These are phyloP conservation scores for Panulirus ornatus DNA, from an alignment of 1,140 invertebrate genomes.

Conservation along the genomic window DNA sequence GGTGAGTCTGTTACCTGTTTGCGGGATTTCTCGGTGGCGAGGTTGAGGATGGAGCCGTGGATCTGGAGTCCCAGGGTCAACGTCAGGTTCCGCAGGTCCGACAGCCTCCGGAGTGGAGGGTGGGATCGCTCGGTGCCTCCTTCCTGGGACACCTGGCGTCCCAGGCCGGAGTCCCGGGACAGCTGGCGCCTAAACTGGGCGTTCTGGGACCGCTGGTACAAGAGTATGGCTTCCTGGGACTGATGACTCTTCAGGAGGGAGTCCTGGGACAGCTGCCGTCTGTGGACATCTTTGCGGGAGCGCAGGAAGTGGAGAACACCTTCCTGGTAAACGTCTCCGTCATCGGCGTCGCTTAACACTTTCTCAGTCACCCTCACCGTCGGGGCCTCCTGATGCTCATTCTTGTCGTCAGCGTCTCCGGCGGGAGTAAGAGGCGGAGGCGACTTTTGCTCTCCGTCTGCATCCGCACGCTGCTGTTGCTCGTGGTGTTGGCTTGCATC, in stretches of 20 bases:
- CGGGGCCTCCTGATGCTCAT: neutral
- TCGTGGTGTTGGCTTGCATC: neutral
- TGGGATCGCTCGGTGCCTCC: neutral
- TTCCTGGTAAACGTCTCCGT: neutral
- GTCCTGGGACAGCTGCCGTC: neutral
- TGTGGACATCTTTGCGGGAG: neutral
- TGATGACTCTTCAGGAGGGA: neutral
- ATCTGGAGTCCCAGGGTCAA: conserved; percentile 52
- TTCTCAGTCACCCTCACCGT: neutral
- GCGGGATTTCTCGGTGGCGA: conserved; percentile 38
- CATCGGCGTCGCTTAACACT: neutral
- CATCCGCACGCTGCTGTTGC: too few species aligned
- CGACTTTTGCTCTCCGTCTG: neutral
- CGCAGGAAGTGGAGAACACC: neutral
- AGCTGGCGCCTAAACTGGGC: neutral
- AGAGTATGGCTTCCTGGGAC: neutral
- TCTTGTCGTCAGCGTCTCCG: neutral
- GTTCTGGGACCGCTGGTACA: neutral
- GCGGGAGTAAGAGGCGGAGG: neutral
- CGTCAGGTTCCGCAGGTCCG: conserved; percentile 47
- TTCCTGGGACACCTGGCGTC: neutral
- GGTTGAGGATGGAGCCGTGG: conserved; percentile 50
- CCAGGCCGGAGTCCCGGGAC: neutral
- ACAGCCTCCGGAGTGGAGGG: conserved; percentile 26
- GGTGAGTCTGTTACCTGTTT: conserved; percentile 35